phyloP scores from a whole-genome alignment of 2,113 vertebrate species.

The Eidolon helvum region DNA sequence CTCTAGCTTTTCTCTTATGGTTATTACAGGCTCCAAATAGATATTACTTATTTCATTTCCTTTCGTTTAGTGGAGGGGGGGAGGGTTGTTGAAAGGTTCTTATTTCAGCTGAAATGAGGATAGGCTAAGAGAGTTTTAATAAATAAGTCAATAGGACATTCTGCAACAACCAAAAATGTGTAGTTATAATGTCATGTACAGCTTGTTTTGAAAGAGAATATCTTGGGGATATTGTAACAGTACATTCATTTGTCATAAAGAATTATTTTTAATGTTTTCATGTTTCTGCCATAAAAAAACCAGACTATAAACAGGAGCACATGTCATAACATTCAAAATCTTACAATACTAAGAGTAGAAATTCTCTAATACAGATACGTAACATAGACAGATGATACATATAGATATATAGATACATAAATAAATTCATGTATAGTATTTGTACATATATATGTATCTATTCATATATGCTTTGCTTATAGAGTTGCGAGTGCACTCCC shows the following conservation, averaged over 20 bases:
- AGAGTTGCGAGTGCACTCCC: neutral
- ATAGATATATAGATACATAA: neutral
- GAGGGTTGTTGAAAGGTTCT: neutral
- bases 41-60: neutral
- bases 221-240: neutral
- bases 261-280: neutral
- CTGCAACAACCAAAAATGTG: neutral
- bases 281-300: neutral
- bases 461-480: neutral
- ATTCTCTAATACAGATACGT: neutral
- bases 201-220: neutral
- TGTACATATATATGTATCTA: neutral
- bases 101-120: neutral
- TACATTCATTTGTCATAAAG: neutral
- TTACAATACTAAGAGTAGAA: neutral
- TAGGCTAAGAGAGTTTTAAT: neutral
- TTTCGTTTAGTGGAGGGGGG: neutral
- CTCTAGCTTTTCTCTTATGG: neutral
- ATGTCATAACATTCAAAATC: neutral
- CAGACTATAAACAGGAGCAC: neutral
- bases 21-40: neutral
- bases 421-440: neutral
- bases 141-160: neutral
- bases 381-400: neutral
- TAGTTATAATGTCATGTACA: neutral